phyloP scores from a whole-genome alignment of 2,113 vertebrate genomes.

The Paracanthobrama guichenoti region DNA sequence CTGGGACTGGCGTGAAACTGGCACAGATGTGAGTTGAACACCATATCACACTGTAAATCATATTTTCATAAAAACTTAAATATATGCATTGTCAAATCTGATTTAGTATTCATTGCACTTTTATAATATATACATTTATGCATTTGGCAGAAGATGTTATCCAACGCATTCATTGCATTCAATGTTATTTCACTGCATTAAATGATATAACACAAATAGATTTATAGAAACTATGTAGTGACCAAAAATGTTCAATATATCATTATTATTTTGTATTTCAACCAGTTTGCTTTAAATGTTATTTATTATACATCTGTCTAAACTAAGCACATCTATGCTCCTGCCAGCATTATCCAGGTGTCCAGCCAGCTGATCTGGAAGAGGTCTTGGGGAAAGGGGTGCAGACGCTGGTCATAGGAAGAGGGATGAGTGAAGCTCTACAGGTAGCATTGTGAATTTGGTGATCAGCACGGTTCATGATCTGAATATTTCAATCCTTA shows the following conservation, averaged over 20 bases:
- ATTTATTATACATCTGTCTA: neutral
- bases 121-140: neutral
- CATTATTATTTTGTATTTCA: neutral
- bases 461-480: neutral
- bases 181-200: neutral
- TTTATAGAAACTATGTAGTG: neutral
- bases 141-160: neutral
- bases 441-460: constrained; percentile 75
- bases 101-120: neutral
- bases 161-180: neutral
- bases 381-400: constrained; percentile 87
- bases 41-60: neutral
- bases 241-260: neutral
- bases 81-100: neutral
- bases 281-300: neutral
- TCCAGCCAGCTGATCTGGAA: constrained; percentile 92
- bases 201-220: neutral
- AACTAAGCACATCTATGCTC: neutral
- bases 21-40: constrained; percentile 84
- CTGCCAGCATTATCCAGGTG: constrained; percentile 88
- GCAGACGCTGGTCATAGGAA: constrained; percentile 85
- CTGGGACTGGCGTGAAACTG: constrained; percentile 97
- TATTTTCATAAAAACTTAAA: neutral
- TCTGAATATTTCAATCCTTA: neutral
- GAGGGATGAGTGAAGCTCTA: constrained; percentile 91